Evolutionary conservation across 2,888 invertebrate genomes (phyloP).

Genomic region (Neoascia interrupta): DNA sequence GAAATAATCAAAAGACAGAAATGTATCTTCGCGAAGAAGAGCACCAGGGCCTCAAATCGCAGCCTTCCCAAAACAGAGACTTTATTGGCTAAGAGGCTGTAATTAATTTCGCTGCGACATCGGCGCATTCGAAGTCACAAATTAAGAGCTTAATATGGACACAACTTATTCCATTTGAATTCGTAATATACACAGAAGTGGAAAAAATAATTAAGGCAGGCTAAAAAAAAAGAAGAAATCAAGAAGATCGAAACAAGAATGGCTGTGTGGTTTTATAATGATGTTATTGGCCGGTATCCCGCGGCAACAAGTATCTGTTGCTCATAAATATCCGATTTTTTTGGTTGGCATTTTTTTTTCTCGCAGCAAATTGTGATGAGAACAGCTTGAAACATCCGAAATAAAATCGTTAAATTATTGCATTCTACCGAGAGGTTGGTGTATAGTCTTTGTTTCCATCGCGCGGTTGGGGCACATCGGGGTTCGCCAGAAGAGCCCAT

Average conservation of each 20-base stretch:
- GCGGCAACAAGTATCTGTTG: constrained; percentile 50
- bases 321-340: constrained; percentile 47
- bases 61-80: constrained; percentile 23
- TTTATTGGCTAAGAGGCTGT: constrained; percentile 63
- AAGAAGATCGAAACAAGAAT: constrained; percentile 53
- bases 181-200: constrained; percentile 8
- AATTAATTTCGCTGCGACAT: constrained; percentile 64
- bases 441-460: constrained; percentile 29
- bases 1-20: background rate
- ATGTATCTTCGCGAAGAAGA: constrained; percentile 16
- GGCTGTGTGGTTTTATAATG: constrained; percentile 65
- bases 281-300: constrained; percentile 68
- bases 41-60: background rate
- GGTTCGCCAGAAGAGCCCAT: constrained; percentile 61
- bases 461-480: constrained; percentile 11
- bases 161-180: constrained; percentile 58
- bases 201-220: background rate
- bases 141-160: constrained; percentile 70
- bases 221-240: constrained; percentile 1
- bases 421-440: constrained; percentile 14
- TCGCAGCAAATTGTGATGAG: constrained; percentile 54
- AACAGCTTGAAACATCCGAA: constrained; percentile 57
- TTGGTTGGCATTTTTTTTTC: background rate
- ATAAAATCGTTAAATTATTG: constrained; percentile 69
- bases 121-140: constrained; percentile 64